Percentiles rank a stretch among this genome's conserved stretches.
phyloP scores from a whole-genome alignment of 2,797 vertebrate genomes.

The Columba guinea region DNA sequence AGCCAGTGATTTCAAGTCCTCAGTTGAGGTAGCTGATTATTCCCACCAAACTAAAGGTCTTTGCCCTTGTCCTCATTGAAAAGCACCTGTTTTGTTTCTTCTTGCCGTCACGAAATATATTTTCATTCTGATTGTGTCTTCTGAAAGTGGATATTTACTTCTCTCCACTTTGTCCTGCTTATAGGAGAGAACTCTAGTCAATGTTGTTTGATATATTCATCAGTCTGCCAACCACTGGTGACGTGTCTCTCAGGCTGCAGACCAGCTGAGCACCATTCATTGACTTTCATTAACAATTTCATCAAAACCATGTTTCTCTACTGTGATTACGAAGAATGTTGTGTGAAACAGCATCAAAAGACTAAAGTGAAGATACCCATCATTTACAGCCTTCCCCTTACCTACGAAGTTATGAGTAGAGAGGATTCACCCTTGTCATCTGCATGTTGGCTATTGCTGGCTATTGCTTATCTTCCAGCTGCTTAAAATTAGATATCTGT shows the following conservation, averaged over 20 bases:
- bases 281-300: background rate
- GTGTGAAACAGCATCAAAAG: background rate
- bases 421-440: background rate
- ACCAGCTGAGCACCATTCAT: background rate
- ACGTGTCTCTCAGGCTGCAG: background rate
- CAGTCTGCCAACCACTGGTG: background rate
- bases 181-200: background rate
- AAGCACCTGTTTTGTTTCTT: background rate
- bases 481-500: background rate
- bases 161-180: background rate
- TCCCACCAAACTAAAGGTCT: background rate
- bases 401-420: background rate
- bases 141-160: background rate
- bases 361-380: background rate
- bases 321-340: background rate
- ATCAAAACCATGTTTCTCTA: background rate
- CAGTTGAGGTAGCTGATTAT: background rate
- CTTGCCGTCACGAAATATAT: background rate
- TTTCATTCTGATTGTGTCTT: background rate
- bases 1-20: background rate
- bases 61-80: background rate
- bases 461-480: background rate
- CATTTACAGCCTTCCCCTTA: background rate
- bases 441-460: background rate
- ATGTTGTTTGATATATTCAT: background rate